Conservation (phyloP, 37 sponge, comb jelly and placozoan genomes). For the Tethya wilhelma region DNA sequence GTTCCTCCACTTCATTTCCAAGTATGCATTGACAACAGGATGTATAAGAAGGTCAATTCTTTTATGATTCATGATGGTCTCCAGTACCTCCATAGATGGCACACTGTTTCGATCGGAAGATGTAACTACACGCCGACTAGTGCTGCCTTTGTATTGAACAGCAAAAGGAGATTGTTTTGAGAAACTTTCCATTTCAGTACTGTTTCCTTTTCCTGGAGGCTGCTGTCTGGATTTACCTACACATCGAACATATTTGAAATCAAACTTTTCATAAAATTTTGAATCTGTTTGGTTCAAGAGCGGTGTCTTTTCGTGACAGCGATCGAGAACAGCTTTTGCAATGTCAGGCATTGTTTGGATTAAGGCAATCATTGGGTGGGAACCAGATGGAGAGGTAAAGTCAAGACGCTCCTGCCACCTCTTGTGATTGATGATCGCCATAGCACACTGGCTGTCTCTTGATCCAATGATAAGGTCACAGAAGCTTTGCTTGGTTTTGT, state of each 20-base stretch:
- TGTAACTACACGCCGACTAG: too few relatives aligned
- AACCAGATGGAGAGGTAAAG: slow-evolving; percentile 35
- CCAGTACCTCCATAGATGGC: slow-evolving; percentile 45
- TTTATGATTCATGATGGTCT: slow-evolving; percentile 55
- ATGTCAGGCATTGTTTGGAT: slow-evolving; percentile 72
- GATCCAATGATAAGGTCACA: slow-evolving; percentile 62
- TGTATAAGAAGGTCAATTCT: slow-evolving; percentile 66
- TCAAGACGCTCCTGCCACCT: slow-evolving; percentile 84
- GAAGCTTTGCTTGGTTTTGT: slow-evolving; percentile 67
- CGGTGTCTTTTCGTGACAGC: slow-evolving; percentile 24
- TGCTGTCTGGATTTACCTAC: background rate
- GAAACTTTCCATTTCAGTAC: too few relatives aligned
- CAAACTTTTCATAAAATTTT: slow-evolving; percentile 64
- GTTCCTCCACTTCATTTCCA: slow-evolving; percentile 71
- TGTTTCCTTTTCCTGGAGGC: background rate
- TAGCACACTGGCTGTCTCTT: slow-evolving; percentile 25
- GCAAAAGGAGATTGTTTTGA: background rate
- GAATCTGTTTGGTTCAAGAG: slow-evolving; percentile 23
- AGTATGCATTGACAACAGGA: slow-evolving; percentile 55
- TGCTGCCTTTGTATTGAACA: too few relatives aligned
- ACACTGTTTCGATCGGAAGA: too few relatives aligned
- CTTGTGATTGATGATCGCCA: slow-evolving; percentile 51
- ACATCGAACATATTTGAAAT: slow-evolving; percentile 79
- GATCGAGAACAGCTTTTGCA: slow-evolving; percentile 78
- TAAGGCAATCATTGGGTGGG: slow-evolving; percentile 66